phyloP scores from a whole-genome alignment of 2,797 vertebrate genomes.

The Momotus momota region DNA sequence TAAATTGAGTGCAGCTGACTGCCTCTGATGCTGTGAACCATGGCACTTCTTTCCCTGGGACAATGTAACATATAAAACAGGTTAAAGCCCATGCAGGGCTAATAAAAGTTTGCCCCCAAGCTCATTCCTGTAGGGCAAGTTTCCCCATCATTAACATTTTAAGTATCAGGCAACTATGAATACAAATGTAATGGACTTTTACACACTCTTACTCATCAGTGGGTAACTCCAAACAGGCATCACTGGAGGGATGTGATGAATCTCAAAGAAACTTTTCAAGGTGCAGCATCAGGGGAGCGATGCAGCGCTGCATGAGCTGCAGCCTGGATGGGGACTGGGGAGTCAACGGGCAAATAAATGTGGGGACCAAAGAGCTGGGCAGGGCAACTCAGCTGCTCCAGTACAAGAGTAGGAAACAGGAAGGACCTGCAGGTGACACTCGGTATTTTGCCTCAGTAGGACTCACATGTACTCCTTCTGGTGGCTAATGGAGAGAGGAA shows the following conservation, averaged over 20 bases:
- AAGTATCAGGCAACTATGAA: slow-evolving; percentile 41
- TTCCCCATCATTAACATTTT: slow-evolving; percentile 59
- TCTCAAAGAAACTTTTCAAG: neutral
- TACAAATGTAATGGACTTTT: slow-evolving; percentile 45
- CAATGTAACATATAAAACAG: slow-evolving; percentile 76
- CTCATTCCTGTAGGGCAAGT: slow-evolving; percentile 70
- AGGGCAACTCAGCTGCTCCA: neutral
- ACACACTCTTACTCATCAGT: neutral
- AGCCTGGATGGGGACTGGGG: neutral
- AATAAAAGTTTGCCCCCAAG: slow-evolving; percentile 75
- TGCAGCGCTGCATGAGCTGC: neutral
- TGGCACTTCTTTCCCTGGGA: slow-evolving; percentile 73
- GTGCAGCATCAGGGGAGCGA: neutral
- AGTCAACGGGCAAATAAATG: neutral
- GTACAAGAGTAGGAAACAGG: neutral
- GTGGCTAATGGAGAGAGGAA: neutral
- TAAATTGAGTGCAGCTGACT: slow-evolving; percentile 83
- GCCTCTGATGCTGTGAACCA: slow-evolving; percentile 76
- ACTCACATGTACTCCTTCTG: neutral
- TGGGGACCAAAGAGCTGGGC: neutral
- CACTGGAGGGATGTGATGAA: neutral
- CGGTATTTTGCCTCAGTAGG: neutral
- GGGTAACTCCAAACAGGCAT: neutral
- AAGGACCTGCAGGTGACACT: neutral
- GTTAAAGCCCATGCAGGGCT: slow-evolving; percentile 75